Percentiles rank a stretch among this genome's conserved stretches.
Conservation (phyloP, 2,113 vertebrate genomes). For the Excalfactoria chinensis region DNA sequence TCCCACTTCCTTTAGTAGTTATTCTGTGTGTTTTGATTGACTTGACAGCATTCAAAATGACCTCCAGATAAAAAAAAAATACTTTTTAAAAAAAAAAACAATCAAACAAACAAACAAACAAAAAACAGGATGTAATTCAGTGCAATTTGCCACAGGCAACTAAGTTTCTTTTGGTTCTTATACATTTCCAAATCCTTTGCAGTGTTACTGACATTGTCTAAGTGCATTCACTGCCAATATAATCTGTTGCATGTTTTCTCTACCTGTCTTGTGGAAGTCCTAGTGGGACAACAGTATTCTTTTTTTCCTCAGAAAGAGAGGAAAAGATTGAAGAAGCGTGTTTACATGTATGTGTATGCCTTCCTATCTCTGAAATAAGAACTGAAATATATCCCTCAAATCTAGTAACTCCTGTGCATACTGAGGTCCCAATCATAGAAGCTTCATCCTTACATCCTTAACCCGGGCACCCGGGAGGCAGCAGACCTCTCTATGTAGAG, state of each 20-base stretch:
- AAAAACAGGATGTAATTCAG: conserved; percentile 18
- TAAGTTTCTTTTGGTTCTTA: conserved; percentile 33
- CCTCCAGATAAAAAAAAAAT: conserved; percentile 20
- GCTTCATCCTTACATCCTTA: no score
- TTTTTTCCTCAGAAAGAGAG: not conserved
- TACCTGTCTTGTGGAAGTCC: not conserved
- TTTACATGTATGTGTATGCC: not conserved
- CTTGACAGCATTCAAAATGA: conserved; percentile 5
- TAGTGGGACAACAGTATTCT: not conserved
- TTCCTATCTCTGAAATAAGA: not conserved
- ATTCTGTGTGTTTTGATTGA: not conserved
- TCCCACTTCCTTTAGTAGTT: not conserved
- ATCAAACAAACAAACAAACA: no score
- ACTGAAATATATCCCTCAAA: not conserved
- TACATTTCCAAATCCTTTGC: conserved; percentile 18
- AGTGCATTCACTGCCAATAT: not conserved
- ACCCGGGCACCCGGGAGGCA: no score
- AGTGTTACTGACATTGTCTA: conserved; percentile 35
- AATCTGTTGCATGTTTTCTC: not conserved
- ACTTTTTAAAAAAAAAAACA: not conserved
- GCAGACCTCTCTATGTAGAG: no score
- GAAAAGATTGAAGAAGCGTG: not conserved
- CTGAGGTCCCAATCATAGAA: not conserved
- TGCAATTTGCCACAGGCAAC: not conserved
- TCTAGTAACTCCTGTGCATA: not conserved